Evolutionary conservation across 1,140 invertebrate species (phyloP).

Genomic region (Sipha flava): DNA sequence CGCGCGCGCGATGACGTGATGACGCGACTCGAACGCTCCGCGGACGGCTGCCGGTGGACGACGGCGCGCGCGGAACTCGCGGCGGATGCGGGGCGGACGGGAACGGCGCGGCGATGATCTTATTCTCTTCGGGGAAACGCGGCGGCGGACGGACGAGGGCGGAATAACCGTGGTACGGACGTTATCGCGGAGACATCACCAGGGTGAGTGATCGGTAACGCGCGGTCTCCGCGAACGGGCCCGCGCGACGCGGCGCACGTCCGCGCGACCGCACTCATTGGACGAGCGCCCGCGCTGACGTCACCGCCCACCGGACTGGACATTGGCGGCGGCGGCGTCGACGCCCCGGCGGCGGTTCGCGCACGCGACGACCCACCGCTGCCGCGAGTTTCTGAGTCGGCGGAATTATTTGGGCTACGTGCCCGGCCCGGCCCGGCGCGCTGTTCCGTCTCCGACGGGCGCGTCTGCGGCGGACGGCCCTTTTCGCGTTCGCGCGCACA

Average conservation of each 20-base stretch:
- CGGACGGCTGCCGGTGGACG: too few species aligned
- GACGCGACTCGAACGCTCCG: too few species aligned
- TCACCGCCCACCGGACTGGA: slow-evolving; percentile 28
- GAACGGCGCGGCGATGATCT: too few species aligned
- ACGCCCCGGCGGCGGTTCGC: not conserved
- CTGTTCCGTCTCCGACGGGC: too few species aligned
- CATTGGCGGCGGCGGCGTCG: slow-evolving; percentile 1
- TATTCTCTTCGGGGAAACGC: too few species aligned
- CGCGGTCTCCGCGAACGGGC: not conserved
- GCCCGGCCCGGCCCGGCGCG: not conserved
- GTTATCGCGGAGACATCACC: not conserved
- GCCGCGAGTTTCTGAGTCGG: not conserved
- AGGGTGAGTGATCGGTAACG: not conserved
- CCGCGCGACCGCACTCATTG: not conserved
- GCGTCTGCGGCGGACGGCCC: too few species aligned
- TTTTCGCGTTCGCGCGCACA: too few species aligned
- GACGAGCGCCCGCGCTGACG: slow-evolving; percentile 19
- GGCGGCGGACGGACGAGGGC: too few species aligned
- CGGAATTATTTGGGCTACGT: slow-evolving; percentile 21
- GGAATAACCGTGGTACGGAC: too few species aligned
- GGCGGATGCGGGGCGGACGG: too few species aligned
- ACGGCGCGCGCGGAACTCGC: too few species aligned
- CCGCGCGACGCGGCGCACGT: not conserved
- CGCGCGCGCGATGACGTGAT: too few species aligned
- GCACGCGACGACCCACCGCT: not conserved